Evolutionary conservation across 1,140 invertebrate species (phyloP), one percentile per base, ranked within the genome.

Genomic region (Lysiphlebus fabarum): DNA sequence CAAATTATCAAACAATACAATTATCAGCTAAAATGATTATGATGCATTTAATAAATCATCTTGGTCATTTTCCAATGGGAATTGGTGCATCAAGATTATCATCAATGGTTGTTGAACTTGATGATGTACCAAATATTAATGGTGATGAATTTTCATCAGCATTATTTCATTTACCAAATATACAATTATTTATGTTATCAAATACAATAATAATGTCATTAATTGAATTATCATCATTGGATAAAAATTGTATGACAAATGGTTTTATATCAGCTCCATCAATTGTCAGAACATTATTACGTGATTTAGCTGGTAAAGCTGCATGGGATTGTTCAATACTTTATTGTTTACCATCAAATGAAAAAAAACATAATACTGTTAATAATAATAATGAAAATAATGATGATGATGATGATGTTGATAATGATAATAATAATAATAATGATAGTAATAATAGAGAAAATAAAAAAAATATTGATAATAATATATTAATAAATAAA

Each of bases 271-370:
- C 84, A 0, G 84, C 83, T 7, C 81, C 81, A 26, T 85, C 83
- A 36, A 80, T 85, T 53, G 92, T 96, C 26, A 82, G 95, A 36
- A 87, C 97, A 17, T 82, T 99, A 9, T 78, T 98, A 49, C 82
- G 96, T 37, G 95, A 97, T 79, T 81, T 98, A n/a, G 89, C 91
- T 49, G 95, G 96, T n/a, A 98, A 97, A 80, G 91, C 92, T 51
- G 95, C 91, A 64, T 98, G 95, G 95, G 95, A 98, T 75, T 92
- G 91, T 51, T 92, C 93, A 0, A 90, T 95, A 47, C 80, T 98
- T 1, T 93, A 94, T 72, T 87, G 87, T 70, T 86, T 88, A 64
- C 89, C 26, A 36, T 9, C 7, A 11, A 51, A 7, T 10, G 36
- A 51, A 33, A 34, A 36, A 40, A 11, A 2, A 40, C n/a, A n/a